Percentiles rank a stretch among this genome's conserved stretches.
Evolutionary conservation across 92 coral and sea anemone genomes (phyloP).

Genomic region (Phenganax subtilis): DNA sequence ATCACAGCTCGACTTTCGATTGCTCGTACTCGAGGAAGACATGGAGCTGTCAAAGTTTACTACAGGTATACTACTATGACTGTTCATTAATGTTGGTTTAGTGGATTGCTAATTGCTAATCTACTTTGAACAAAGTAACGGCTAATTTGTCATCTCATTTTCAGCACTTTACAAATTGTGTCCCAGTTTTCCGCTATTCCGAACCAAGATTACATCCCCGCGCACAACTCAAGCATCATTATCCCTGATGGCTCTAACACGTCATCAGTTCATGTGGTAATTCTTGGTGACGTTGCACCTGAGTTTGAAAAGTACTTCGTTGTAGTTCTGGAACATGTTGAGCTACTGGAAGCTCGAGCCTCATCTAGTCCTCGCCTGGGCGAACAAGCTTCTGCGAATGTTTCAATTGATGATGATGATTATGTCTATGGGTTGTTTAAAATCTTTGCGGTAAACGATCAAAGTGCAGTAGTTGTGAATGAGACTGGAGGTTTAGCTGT

Average conservation of each 20-base stretch:
- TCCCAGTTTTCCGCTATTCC: slow-evolving; percentile 55
- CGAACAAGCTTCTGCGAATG: slow-evolving; percentile 50
- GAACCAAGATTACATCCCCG: slow-evolving; percentile 62
- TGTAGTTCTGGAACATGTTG: slow-evolving; percentile 63
- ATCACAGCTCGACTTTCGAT: slow-evolving; percentile 59
- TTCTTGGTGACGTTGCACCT: slow-evolving; percentile 66
- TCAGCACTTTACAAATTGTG: slow-evolving; percentile 51
- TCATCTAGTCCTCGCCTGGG: slow-evolving; percentile 64
- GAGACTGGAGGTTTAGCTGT: slow-evolving; percentile 59
- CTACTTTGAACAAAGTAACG: neutral
- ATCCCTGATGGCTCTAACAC: slow-evolving; percentile 58
- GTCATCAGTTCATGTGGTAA: slow-evolving; percentile 56
- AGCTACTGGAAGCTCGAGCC: slow-evolving; percentile 48
- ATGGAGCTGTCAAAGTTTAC: slow-evolving; percentile 68
- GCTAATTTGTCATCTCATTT: neutral
- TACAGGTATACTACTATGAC: slow-evolving; percentile 57
- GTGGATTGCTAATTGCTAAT: neutral
- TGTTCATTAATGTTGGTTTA: neutral
- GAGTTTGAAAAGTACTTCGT: slow-evolving; percentile 71
- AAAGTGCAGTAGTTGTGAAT: slow-evolving; percentile 58
- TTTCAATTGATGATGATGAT: slow-evolving; percentile 74
- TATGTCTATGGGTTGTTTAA: slow-evolving; percentile 82
- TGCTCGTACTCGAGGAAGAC: slow-evolving; percentile 62
- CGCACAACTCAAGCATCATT: slow-evolving; percentile 56
- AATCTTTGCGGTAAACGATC: slow-evolving; percentile 60